Evolutionary conservation across 2,113 vertebrate genomes (phyloP), one percentile per base, ranked within the genome.

Genomic region (Phaetusa simplex): DNA sequence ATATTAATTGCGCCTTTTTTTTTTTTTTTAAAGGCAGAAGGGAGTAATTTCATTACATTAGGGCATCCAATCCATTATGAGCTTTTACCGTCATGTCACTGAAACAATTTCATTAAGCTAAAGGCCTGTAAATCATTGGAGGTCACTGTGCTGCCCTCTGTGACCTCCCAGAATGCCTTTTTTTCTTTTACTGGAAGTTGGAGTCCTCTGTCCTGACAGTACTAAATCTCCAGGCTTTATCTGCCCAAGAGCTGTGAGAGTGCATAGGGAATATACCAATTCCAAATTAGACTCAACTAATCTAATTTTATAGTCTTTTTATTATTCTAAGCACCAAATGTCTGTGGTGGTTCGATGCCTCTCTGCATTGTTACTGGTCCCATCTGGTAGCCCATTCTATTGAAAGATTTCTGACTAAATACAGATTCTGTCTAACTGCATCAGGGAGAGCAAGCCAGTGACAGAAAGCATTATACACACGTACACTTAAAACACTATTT

Each of bases 11-110:
- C 98, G 99, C 96, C 94, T 98, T 98, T 98, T 89, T 89, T 66
- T 72, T 82, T 94, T 94, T 94, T 80, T 98, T 98, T 97, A 86
- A 99, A 99, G 99, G 99, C 98, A 99, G 99, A 99, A 99, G 99
- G 99, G 99, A 99, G 99, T 99, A 99, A 99, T 99, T 99, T 99
- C 99, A 99, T 99, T 99, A 99, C 99, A 99, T 99, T 99, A 99
- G 99, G 99, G 99, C 99, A 99, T 98, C 99, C 99, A 99, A 99
- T 99, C 99, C 99, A 99, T 99, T 99, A 99, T 98, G 98, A 99
- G 99, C 99, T 99, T 99, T 99, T 99, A 99, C 99, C 98, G 98
- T 99, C 99, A 99, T 99, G 99, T 99, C 99, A 99, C 98, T 98
- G 99, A 99, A 99, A 99, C 99, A 99, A 99, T 99, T 99, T 99